Percentiles rank a stretch among this genome's conserved stretches.
phyloP scores from a whole-genome alignment of 2,113 vertebrate species.

The Azemiops feae region DNA sequence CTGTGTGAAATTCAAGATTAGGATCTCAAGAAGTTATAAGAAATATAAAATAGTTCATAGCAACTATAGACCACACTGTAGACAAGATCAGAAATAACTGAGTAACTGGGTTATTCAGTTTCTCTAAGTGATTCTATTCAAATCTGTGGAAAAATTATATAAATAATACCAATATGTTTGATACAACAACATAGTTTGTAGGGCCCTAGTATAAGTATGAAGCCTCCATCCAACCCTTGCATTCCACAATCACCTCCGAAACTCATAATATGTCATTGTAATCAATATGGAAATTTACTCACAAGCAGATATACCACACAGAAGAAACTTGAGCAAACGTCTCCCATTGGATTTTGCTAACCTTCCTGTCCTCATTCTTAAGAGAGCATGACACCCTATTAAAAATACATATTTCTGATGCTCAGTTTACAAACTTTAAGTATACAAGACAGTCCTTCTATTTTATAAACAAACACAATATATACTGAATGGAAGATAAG shows the following conservation, averaged over 20 bases:
- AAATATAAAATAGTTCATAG: background rate
- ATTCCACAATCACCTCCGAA: background rate
- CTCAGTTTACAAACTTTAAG: background rate
- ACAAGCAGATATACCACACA: background rate
- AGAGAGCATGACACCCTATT: background rate
- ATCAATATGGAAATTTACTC: background rate
- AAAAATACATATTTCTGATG: background rate
- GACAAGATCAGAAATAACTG: background rate
- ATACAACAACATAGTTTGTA: background rate
- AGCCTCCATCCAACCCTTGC: background rate
- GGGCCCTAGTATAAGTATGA: background rate
- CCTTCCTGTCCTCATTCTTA: background rate
- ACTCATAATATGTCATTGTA: background rate
- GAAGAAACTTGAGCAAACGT: background rate
- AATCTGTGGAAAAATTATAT: background rate
- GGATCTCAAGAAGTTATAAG: background rate
- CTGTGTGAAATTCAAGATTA: background rate
- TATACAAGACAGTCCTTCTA: background rate
- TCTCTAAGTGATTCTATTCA: background rate
- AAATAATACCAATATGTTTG: background rate
- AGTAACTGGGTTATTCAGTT: too few species aligned
- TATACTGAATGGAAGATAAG: background rate
- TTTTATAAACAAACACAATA: background rate
- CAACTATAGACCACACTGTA: background rate
- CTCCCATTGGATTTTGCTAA: background rate